Base-by-base conservation (phyloP, 2,797 vertebrate genomes). In the Paedocypris micromegethes region DNA sequence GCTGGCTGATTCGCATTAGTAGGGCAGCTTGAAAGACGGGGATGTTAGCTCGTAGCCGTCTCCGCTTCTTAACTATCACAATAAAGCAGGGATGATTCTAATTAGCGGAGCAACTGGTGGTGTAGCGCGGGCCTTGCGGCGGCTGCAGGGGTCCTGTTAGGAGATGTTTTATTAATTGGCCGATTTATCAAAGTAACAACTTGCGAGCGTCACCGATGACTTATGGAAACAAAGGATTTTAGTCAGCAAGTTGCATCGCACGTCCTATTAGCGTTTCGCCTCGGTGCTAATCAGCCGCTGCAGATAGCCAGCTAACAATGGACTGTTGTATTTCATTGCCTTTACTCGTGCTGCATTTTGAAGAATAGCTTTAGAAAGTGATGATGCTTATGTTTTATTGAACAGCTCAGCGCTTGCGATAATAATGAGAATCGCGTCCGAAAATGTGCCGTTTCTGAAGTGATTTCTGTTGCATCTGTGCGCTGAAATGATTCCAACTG, bases 171-270 rank as follows among this genome's bases (percentile, higher is more conserved):
- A 74, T 76, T 78, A 78, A 78, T 78, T 78, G 68, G 72, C 46
- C 65, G 72, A 78, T 78, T 78, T 78, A 75, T 78, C 76, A 73
- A 69, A 75, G 64, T 66, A 78, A 64, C 71, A 65, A 64, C 66
- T 72, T n/a, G 58, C 44, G 52, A 65, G 62, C 74, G 68, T 72
- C 72, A 71, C 61, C 9, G 58, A 68, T 57, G 68, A 67, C 68
- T 73, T 53, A 53, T 57, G 58, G 67, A 66, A 72, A 76, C 59
- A 53, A 66, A 74, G 70, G 55, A 52, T 49, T 67, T 60, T 42
- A 43, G 60, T 58, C 43, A 62, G 23, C 53, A 57, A 70, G 57
- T 63, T 51, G 52, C 63, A 62, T 66, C 46, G 41, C 47, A 42
- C 40, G 57, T 66, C 42, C 45, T 44, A 8, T 45, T 60, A 65